Base-by-base conservation (phyloP, 2,888 invertebrate species). In the Sarcophaga caerulescens region DNA sequence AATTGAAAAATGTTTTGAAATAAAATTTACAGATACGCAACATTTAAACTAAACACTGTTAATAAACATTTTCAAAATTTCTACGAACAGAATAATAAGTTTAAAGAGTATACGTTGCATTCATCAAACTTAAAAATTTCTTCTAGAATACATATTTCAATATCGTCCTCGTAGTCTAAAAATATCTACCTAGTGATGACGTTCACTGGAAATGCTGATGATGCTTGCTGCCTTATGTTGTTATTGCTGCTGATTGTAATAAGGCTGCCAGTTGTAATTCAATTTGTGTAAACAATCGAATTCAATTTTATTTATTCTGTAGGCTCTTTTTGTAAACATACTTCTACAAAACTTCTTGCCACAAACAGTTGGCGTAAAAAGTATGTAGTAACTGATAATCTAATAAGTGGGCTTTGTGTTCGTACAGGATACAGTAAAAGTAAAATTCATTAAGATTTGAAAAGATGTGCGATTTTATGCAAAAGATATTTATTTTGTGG, bases 231-330 rank as follows among this genome's bases (percentile, higher is more conserved):
- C 19, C 65, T 66, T 35, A 25, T 57, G 23, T 12, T 35, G 12
- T 52, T 12, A 17, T 52, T 52, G 52, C 17, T 52, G 52, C 1
- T 14, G 17, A 52, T 60, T 62, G 35, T 23, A 65, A 23, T 11
- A 21, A 63, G 12, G 63, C 21, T 63, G 21, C 14, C 23, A 57
- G 63, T 52, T 59, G 71, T 66, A 80, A 66, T 68, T 80, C 25
- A 65, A 80, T 80, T 80, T 66, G 35, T 80, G 66, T 68, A 59
- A 45, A 80, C 65, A 73, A 78, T 73, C 35, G 59, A 80, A 80
- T 60, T 60, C 66, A 47, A 80, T 80, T 80, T 73, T 59, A 69
- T 47, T 60, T 65, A 19, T 59, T 65, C 52, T 65, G 35, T 63
- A 63, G 60, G 17, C 60, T 70, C 60, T 57, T 23, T 12, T 63